Conservation (phyloP, 2,888 invertebrate genomes). For the Micoletzkya japonica region DNA sequence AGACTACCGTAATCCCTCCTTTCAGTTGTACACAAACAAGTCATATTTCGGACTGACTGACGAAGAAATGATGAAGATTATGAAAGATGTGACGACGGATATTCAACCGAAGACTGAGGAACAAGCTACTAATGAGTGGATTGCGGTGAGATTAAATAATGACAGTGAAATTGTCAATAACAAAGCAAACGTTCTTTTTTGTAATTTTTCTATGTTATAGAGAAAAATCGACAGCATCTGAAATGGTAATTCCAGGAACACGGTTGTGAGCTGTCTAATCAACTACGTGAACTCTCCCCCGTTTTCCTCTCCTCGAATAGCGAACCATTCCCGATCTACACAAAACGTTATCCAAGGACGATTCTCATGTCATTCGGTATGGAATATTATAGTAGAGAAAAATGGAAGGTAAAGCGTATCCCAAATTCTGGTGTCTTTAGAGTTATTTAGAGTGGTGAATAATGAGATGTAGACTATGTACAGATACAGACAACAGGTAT, state of each 20-base stretch:
- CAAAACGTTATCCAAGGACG: conserved; percentile 9
- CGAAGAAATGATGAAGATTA: conserved; percentile 2
- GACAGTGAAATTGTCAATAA: no score
- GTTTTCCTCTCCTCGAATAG: neutral
- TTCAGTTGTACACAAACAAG: neutral
- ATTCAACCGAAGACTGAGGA: conserved; percentile 11
- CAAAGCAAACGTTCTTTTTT: no score
- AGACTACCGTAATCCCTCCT: neutral
- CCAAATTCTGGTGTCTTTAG: no score
- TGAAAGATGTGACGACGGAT: conserved; percentile 11
- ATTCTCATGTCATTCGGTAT: conserved; percentile 15
- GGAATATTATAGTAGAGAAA: neutral
- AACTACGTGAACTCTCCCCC: neutral
- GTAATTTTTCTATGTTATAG: no score
- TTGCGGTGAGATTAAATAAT: conserved; percentile 3
- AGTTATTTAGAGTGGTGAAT: no score
- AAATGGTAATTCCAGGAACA: no score
- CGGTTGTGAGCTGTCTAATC: no score
- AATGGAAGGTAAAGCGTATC: neutral
- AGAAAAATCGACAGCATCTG: no score
- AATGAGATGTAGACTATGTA: no score
- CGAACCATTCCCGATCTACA: conserved; percentile 14
- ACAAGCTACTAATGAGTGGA: neutral
- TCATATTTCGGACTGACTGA: conserved; percentile 2
- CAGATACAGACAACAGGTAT: no score